Conservation (phyloP, 1,140 invertebrate species). For the Bradynema listronoti region DNA sequence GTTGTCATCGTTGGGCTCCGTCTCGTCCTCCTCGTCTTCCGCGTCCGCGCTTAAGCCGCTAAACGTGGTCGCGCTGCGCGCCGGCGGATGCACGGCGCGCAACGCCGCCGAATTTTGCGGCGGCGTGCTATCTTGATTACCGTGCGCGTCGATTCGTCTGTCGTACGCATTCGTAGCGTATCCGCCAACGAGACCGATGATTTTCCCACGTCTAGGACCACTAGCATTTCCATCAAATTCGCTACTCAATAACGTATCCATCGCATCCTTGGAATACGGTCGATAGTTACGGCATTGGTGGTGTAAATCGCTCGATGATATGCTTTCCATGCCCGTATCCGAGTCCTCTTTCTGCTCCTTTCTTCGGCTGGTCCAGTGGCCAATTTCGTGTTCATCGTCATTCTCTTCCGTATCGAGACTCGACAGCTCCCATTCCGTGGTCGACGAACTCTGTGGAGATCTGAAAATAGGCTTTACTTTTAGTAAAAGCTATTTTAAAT, state of each 20-base stretch:
- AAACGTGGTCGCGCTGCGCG: too few species aligned
- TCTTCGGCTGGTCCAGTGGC: conserved; percentile 11
- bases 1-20: too few species aligned
- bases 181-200: not conserved
- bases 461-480: too few species aligned
- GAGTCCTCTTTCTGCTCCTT: conserved; percentile 33
- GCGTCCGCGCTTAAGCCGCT: too few species aligned
- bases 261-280: too few species aligned
- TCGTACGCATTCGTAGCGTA: too few species aligned
- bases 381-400: conserved; percentile 31
- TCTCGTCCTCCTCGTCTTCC: too few species aligned
- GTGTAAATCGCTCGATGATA: conserved; percentile 45
- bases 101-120: too few species aligned
- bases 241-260: too few species aligned
- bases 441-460: not conserved
- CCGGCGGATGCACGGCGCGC: too few species aligned
- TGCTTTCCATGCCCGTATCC: conserved; percentile 48
- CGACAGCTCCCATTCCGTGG: conserved; percentile 14
- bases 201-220: not conserved
- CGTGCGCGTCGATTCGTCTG: not conserved
- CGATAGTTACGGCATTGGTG: conserved; percentile 6
- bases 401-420: conserved; percentile 30
- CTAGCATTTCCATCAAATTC: conserved; percentile 2
- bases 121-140: conserved; percentile 3
- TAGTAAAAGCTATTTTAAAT: too few species aligned